phyloP scores from a whole-genome alignment of 2,797 vertebrate genomes.

The Pachyuromys duprasi region DNA sequence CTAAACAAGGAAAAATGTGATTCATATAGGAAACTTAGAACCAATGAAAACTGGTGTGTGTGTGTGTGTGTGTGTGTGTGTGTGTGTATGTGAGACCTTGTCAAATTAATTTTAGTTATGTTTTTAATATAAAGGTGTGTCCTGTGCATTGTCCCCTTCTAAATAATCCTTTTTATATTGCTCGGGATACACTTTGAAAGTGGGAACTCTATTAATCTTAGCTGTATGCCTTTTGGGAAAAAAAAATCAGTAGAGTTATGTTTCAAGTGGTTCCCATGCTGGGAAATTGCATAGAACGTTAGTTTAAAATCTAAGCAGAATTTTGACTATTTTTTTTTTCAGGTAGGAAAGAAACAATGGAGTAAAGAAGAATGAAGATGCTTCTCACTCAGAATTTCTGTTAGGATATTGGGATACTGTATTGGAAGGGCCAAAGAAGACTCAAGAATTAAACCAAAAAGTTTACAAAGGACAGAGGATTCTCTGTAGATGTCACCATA shows the following conservation, averaged over 20 bases:
- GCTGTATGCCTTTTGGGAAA: background rate
- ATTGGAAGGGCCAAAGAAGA: background rate
- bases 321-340: conserved; percentile 45
- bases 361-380: background rate
- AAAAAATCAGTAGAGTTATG: background rate
- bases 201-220: conserved; percentile 69
- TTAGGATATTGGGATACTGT: background rate
- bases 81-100: conserved; percentile 13
- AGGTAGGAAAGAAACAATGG: conserved; percentile 46
- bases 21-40: conserved; percentile 47
- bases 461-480: background rate
- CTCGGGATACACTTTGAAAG: conserved; percentile 55
- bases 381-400: conserved; percentile 9
- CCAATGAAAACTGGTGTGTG: conserved; percentile 30
- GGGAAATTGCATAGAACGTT: conserved; percentile 47
- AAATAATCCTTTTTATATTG: conserved; percentile 61
- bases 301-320: conserved; percentile 58
- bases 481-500: background rate
- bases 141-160: background rate
- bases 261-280: conserved; percentile 31
- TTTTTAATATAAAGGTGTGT: conserved; percentile 57
- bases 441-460: background rate
- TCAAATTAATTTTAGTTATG: conserved; percentile 69
- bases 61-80: background rate
- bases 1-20: background rate